Evolutionary conservation across 2,888 invertebrate species (phyloP).

Genomic region (Crepidodera aurea): DNA sequence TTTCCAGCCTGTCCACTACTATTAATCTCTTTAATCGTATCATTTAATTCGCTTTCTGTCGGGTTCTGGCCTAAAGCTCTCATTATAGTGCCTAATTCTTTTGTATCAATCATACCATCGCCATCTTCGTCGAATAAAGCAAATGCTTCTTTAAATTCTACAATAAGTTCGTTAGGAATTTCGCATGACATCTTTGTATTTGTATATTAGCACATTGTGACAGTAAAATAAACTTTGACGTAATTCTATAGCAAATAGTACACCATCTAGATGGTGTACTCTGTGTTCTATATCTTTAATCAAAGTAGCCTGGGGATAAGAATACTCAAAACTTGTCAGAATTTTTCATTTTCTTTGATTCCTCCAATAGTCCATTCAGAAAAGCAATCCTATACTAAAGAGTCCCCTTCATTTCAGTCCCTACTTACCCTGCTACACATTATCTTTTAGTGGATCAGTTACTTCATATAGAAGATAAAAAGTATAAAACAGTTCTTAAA

Average conservation of each 20-base stretch:
- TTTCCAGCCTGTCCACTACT: neutral
- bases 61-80: conserved; percentile 25
- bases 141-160: conserved; percentile 23
- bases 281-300: neutral
- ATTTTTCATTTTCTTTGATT: too few species aligned
- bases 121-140: conserved; percentile 20
- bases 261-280: neutral
- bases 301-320: too few species aligned
- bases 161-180: conserved; percentile 2
- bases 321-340: too few species aligned
- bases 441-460: too few species aligned
- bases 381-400: too few species aligned
- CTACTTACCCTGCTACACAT: too few species aligned
- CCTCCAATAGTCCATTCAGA: too few species aligned
- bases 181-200: neutral
- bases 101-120: conserved; percentile 7
- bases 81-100: conserved; percentile 21
- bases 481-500: too few species aligned
- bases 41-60: conserved; percentile 18
- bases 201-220: neutral
- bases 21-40: conserved; percentile 10
- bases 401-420: too few species aligned
- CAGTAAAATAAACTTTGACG: neutral
- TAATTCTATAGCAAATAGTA: neutral
- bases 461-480: too few species aligned